These are phyloP conservation scores for Anolis sagrei DNA, from an alignment of 2,113 vertebrate species.

Conservation along the genomic window DNA sequence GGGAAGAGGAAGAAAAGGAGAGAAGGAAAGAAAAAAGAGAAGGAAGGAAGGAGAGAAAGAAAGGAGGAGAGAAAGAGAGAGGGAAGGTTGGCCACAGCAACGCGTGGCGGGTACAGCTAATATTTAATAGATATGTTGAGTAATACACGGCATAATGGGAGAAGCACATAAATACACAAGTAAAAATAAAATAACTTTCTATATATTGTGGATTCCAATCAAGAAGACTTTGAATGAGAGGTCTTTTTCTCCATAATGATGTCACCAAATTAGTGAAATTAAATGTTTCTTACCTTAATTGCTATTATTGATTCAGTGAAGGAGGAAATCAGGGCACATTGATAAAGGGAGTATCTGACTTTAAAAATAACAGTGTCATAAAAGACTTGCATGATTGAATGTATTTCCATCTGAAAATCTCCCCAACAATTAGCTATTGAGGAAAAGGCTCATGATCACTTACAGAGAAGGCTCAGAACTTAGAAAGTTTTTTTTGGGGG, in stretches of 20 bases:
- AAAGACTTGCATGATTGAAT: background rate
- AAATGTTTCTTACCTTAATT: slow-evolving; percentile 13
- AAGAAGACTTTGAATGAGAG: background rate
- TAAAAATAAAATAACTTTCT: background rate
- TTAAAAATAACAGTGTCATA: background rate
- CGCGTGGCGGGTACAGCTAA: too few species aligned
- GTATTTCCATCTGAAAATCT: background rate
- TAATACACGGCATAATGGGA: background rate
- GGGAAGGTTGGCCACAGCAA: too few species aligned
- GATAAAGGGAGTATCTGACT: background rate
- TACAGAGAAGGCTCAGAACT: background rate
- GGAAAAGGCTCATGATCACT: too few species aligned
- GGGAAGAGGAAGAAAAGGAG: too few species aligned
- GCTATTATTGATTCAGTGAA: slow-evolving; percentile 11
- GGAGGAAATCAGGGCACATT: background rate
- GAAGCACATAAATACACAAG: background rate
- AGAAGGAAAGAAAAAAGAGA: too few species aligned
- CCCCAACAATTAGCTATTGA: background rate
- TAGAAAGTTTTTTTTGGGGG: too few species aligned
- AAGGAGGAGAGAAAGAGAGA: too few species aligned
- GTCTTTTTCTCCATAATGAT: background rate
- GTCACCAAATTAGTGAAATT: background rate
- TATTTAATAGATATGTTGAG: fast-evolving
- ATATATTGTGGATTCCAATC: background rate
- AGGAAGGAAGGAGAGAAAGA: too few species aligned